Percentiles rank a stretch among this genome's conserved stretches.
phyloP scores from a whole-genome alignment of 2,888 invertebrate species.

The Campoplex nolae region DNA sequence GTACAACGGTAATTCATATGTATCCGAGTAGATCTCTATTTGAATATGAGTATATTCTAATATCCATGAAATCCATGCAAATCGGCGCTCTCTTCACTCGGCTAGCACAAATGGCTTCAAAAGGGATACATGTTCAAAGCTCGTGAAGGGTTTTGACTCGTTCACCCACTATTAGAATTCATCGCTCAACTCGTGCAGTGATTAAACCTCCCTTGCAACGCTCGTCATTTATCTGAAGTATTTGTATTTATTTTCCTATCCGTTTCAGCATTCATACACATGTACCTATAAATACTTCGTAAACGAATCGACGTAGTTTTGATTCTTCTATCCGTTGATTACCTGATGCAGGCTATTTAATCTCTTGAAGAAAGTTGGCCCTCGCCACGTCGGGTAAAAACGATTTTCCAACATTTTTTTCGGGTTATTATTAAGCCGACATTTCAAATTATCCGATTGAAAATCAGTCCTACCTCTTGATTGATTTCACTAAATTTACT shows the following conservation, averaged over 20 bases:
- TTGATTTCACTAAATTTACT: background rate
- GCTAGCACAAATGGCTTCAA: conserved; percentile 82
- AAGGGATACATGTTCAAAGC: conserved; percentile 80
- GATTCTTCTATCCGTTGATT: no score
- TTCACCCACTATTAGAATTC: conserved; percentile 74
- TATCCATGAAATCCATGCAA: conserved; percentile 79
- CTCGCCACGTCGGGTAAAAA: no score
- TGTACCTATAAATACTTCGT: no score
- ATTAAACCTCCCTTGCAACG: conserved; percentile 71
- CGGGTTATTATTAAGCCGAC: no score
- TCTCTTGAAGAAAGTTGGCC: no score
- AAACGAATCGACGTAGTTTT: no score
- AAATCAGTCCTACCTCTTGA: background rate
- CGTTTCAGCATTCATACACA: background rate
- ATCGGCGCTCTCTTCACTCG: conserved; percentile 75
- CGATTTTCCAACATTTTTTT: no score
- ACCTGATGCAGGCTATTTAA: no score
- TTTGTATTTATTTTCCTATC: conserved; percentile 25
- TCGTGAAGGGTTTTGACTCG: conserved; percentile 73
- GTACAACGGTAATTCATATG: background rate
- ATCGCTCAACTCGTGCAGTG: conserved; percentile 76
- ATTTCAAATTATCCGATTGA: background rate
- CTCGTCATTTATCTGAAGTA: background rate
- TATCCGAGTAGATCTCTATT: background rate
- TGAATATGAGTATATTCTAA: conserved; percentile 35